Conservation (phyloP, 1,140 invertebrate species). For the Bombyx mandarina region DNA sequence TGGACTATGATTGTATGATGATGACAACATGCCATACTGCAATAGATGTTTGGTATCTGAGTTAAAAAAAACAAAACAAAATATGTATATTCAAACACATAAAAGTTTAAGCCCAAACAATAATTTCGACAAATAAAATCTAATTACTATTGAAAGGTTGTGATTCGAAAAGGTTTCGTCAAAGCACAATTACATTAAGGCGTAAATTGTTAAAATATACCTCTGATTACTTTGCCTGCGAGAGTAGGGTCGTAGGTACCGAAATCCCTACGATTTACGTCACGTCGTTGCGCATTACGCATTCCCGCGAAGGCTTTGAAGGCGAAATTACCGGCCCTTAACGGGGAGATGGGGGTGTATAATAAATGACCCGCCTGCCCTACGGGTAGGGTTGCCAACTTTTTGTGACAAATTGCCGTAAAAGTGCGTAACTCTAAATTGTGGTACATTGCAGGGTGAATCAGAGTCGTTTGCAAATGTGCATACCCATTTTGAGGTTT, state of each 20-base stretch:
- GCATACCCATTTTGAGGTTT: background rate
- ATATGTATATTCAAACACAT: too few species aligned
- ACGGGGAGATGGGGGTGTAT: conserved; percentile 33
- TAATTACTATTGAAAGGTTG: too few species aligned
- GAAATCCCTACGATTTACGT: conserved; percentile 54
- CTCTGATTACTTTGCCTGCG: too few species aligned
- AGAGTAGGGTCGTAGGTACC: conserved; percentile 20
- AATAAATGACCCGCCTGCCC: conserved; percentile 43
- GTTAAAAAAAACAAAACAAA: too few species aligned
- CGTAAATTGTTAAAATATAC: conserved; percentile 10
- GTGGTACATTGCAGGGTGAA: background rate
- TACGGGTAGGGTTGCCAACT: conserved; percentile 48
- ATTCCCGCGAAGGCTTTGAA: conserved; percentile 59
- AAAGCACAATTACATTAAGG: conserved; percentile 19
- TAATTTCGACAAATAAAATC: too few species aligned
- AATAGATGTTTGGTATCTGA: too few species aligned
- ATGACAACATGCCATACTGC: too few species aligned
- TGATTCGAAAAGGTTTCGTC: too few species aligned
- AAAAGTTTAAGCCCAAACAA: too few species aligned
- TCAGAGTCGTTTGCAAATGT: conserved; percentile 1
- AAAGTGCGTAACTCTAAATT: conserved; percentile 38
- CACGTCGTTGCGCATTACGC: conserved; percentile 57
- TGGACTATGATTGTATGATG: too few species aligned
- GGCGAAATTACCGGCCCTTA: conserved; percentile 51
- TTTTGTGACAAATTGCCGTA: conserved; percentile 61